Percentiles rank a stretch among this genome's conserved stretches.
Evolutionary conservation across 2,888 invertebrate species (phyloP).

Genomic region (Anthrax anthrax): DNA sequence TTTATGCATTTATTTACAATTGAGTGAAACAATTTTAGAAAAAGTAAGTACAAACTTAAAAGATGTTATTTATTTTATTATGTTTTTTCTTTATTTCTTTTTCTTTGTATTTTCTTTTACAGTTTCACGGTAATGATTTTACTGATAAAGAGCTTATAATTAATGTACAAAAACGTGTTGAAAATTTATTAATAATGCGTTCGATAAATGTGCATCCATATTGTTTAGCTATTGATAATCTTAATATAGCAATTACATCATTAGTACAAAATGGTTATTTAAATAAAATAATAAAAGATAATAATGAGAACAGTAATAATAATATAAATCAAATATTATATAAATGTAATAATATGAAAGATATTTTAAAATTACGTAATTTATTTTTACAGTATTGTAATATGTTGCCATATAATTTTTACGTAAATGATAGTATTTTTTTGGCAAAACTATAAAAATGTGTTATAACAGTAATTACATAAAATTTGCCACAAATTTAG

Average conservation of each 20-base stretch:
- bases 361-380: conserved; percentile 18
- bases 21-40: conserved; percentile 35
- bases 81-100: background rate
- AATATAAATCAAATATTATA: background rate
- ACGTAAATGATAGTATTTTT: conserved; percentile 21
- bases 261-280: conserved; percentile 33
- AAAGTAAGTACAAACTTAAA: conserved; percentile 33
- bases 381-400: conserved; percentile 25
- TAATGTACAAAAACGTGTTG: conserved; percentile 44
- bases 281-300: conserved; percentile 16
- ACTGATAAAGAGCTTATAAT: conserved; percentile 41
- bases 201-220: conserved; percentile 47
- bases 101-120: conserved; percentile 2
- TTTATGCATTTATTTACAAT: conserved; percentile 44
- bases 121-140: conserved; percentile 23
- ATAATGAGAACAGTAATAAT: background rate
- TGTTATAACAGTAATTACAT: too few relatives aligned
- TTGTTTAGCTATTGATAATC: conserved; percentile 54
- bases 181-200: conserved; percentile 34
- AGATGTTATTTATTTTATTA: background rate
- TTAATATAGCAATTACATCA: conserved; percentile 42
- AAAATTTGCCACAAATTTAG: too few relatives aligned
- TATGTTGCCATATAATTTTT: conserved; percentile 28
- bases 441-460: conserved; percentile 30
- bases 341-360: conserved; percentile 11